Percentiles rank a stretch among this genome's conserved stretches.
phyloP scores from a whole-genome alignment of 2,113 vertebrate species.

The Capreolus pygargus region DNA sequence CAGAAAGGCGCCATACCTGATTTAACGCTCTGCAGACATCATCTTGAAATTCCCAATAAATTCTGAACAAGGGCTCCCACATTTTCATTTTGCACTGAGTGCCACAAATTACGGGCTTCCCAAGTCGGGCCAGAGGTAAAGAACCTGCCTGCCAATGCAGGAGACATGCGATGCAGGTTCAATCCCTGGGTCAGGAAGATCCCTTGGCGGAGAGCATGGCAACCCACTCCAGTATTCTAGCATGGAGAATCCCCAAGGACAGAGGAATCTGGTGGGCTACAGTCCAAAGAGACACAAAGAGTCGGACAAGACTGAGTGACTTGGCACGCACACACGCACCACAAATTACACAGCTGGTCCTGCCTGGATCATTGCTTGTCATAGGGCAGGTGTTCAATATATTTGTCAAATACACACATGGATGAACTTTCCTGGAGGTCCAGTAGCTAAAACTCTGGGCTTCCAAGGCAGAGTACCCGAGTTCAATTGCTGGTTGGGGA shows the following conservation, averaged over 20 bases:
- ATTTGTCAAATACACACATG: not conserved
- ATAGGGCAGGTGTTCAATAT: not conserved
- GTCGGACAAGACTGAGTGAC: not conserved
- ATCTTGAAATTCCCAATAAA: not conserved
- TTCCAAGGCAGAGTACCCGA: not conserved
- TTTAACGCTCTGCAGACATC: not conserved
- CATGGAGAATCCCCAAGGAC: not conserved
- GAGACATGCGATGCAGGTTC: not conserved
- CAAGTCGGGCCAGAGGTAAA: not conserved
- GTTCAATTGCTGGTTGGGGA: not conserved
- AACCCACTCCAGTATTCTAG: not conserved
- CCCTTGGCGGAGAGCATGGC: not conserved
- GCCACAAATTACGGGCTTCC: not conserved
- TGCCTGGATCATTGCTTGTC: not conserved
- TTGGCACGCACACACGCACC: not conserved
- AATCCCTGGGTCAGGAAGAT: not conserved
- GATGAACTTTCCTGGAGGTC: not conserved
- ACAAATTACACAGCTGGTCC: not conserved
- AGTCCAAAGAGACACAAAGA: not conserved
- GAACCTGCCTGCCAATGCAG: not conserved
- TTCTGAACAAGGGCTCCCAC: not conserved
- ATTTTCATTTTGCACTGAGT: not conserved
- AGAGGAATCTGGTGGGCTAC: not conserved
- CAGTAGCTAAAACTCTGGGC: not conserved
- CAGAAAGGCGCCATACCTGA: not conserved